A percentile compares a stretch with the other conserved stretches of the same genome.
Evolutionary conservation across 1,140 invertebrate genomes (phyloP).

Genomic region (Thaumetopoea pityocampa): DNA sequence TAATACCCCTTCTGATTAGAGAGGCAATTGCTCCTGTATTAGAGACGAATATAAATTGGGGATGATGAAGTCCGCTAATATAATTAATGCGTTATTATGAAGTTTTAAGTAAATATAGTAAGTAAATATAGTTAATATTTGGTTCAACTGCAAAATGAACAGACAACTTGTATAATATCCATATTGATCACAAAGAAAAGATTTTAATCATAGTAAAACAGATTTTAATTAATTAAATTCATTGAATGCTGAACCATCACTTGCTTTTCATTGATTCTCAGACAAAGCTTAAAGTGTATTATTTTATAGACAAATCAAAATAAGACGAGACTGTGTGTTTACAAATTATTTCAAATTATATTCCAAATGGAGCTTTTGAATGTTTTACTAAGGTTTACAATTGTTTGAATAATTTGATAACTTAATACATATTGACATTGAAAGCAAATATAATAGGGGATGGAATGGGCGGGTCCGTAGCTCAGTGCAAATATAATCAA

Average conservation of each 20-base stretch:
- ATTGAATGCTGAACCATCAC: slow-evolving; percentile 67
- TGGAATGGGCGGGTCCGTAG: slow-evolving; percentile 68
- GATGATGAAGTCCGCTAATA: no score
- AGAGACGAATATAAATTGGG: no score
- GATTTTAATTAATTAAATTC: slow-evolving; percentile 72
- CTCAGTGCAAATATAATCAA: slow-evolving; percentile 73
- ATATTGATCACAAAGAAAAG: slow-evolving; percentile 24
- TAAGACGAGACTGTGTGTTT: slow-evolving; percentile 40
- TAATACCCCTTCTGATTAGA: no score
- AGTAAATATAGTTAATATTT: no score
- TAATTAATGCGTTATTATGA: no score
- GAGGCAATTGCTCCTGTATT: no score
- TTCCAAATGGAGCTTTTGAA: slow-evolving; percentile 14
- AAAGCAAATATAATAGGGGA: slow-evolving; percentile 65
- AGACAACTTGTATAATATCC: no score
- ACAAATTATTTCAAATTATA: slow-evolving; percentile 33
- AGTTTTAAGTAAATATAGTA: no score
- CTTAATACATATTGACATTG: slow-evolving; percentile 38
- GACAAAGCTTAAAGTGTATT: slow-evolving; percentile 74
- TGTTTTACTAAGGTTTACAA: slow-evolving; percentile 27
- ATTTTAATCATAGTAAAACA: slow-evolving; percentile 40
- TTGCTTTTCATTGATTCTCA: slow-evolving; percentile 62
- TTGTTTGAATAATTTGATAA: slow-evolving; percentile 12
- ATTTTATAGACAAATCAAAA: slow-evolving; percentile 72
- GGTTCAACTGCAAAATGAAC: no score